These are phyloP conservation scores for Mungos mungo DNA, from an alignment of 2,113 vertebrate genomes.

Conservation along the genomic window DNA sequence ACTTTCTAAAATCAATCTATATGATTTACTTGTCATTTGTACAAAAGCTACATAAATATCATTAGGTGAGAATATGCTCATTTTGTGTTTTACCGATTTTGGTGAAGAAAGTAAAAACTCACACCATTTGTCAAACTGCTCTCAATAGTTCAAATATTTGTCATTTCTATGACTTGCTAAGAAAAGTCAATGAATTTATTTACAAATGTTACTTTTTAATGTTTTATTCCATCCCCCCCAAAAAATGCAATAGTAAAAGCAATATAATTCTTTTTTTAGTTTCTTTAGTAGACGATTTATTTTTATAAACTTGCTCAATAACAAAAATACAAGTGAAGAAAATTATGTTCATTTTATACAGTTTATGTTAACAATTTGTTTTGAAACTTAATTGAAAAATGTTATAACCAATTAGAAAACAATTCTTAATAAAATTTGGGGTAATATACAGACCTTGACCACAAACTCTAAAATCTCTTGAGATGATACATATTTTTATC, in stretches of 20 bases:
- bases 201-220: not conserved
- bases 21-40: not conserved
- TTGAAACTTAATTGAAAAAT: slow-evolving; percentile 86
- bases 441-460: slow-evolving; percentile 77
- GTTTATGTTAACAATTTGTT: slow-evolving; percentile 87
- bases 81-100: slow-evolving; percentile 17
- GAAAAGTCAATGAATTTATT: not conserved
- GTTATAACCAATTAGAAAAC: slow-evolving; percentile 85
- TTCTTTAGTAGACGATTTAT: slow-evolving; percentile 91
- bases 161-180: not conserved
- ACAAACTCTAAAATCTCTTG: slow-evolving; percentile 73
- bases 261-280: slow-evolving; percentile 59
- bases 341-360: slow-evolving; percentile 91
- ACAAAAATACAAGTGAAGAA: slow-evolving; percentile 93
- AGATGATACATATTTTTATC: slow-evolving; percentile 77
- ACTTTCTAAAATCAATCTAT: not conserved
- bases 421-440: slow-evolving; percentile 79
- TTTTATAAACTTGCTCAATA: slow-evolving; percentile 92
- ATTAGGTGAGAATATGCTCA: not conserved
- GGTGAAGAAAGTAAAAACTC: not conserved
- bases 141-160: not conserved
- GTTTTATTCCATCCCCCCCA: not conserved
- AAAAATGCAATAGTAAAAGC: not conserved
- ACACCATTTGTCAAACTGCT: not conserved
- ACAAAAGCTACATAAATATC: not conserved